Base-by-base conservation (phyloP, 2,113 vertebrate genomes). In the Ictidomys tridecemlineatus region DNA sequence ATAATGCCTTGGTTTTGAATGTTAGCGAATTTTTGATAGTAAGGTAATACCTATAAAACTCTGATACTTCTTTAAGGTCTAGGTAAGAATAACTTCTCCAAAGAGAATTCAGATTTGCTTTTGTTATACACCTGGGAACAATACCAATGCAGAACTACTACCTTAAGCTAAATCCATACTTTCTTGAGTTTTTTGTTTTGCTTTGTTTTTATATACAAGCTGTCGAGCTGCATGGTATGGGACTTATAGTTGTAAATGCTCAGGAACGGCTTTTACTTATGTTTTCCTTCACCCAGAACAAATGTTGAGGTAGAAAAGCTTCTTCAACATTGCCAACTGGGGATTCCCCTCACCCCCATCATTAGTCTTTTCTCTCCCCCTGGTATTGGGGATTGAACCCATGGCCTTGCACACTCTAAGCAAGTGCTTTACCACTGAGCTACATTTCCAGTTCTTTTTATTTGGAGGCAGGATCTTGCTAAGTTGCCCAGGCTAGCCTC, bases 91-190 rank as follows among this genome's bases (percentile, higher is more conserved):
- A 67, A 56, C 42, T 67, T 37, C 26, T 63, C 20, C 51, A 84
- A 82, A 70, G 39, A 77, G 34, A 30, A 93, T 63, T 89, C 70
- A 53, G 18, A 89, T 85, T 84, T 85, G 61, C 79, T 56, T 89
- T 89, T 70, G 61, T 63, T 63, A 77, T n/a, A 65, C 6, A 48
- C 22, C 45, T 88, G 48, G 30, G 48, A 92, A 95, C 2, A 91
- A 22, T n/a, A 84, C 16, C 45, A 94, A 74, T 37, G 51, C 11
- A 18, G 45, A 34, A 56, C 5, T 2, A 56, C 5, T 2, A 87
- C 11, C 34, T 14, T 67, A 92, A 88, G 42, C 48, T 48, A 89
- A 76, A 84, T 95, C 92, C 77, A 34, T 48, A 34, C 17, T 58
- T 53, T 22, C 76, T 70, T 69, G 58, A 3, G 1, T 37, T 18